These are phyloP conservation scores for Drosophila barbarae DNA, from an alignment of 2,888 invertebrate species.

Conservation along the genomic window DNA sequence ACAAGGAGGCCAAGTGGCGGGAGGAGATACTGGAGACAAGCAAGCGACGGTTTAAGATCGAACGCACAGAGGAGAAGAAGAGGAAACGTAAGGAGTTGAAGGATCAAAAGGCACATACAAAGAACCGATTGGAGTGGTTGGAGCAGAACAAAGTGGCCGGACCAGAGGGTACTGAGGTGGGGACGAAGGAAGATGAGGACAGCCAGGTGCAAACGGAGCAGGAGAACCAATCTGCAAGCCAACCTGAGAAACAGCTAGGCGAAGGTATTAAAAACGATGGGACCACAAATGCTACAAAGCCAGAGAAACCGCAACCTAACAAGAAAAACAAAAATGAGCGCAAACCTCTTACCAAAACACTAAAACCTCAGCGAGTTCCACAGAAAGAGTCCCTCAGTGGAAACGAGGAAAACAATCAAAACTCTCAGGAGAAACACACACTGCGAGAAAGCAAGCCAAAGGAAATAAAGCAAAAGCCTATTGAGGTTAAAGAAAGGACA, in stretches of 20 bases:
- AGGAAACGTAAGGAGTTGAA: conserved; percentile 62
- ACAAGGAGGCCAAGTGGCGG: conserved; percentile 62
- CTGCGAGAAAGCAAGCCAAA: neutral
- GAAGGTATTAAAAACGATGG: neutral
- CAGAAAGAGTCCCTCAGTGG: neutral
- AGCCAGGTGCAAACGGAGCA: neutral
- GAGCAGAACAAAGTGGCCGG: conserved; percentile 53
- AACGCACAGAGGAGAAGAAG: conserved; percentile 67
- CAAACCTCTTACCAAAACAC: neutral
- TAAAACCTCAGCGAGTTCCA: neutral
- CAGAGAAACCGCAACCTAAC: neutral
- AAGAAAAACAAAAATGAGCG: neutral
- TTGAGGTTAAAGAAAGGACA: neutral
- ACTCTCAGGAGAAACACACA: neutral
- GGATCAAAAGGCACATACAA: conserved; percentile 60
- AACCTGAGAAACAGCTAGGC: neutral
- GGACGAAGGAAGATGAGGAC: neutral
- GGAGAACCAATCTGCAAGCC: neutral
- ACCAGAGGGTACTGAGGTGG: neutral
- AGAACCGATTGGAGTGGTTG: conserved; percentile 74
- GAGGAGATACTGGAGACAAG: conserved; percentile 70
- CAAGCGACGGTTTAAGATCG: conserved; percentile 65
- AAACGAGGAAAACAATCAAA: conserved; percentile 5
- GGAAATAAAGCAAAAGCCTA: neutral
- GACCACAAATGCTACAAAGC: neutral